phyloP scores from a whole-genome alignment of 35 echinoderm and acorn worm species.

The Eucidaris tribuloides region DNA sequence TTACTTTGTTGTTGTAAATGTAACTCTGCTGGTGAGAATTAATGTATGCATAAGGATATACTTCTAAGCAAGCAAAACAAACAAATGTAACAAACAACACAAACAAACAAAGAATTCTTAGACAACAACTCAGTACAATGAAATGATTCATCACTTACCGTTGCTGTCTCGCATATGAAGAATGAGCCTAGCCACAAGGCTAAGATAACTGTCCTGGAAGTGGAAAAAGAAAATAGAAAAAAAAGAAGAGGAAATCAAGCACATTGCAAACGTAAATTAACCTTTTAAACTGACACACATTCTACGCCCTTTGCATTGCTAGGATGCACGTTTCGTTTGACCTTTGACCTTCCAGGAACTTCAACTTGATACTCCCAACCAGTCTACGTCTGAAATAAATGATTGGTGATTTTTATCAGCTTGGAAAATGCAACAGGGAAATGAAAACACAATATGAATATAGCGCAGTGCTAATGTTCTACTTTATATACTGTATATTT shows the following conservation, averaged over 20 bases:
- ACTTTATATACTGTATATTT: too few relatives aligned
- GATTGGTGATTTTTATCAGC: not conserved
- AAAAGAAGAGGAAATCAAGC: not conserved
- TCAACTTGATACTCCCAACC: not conserved
- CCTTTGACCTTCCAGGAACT: not conserved
- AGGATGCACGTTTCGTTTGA: not conserved
- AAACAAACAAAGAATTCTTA: not conserved
- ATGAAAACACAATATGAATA: too few relatives aligned
- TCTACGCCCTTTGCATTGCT: not conserved
- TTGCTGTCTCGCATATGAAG: slow-evolving; percentile 44
- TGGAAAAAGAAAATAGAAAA: not conserved
- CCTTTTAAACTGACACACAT: not conserved
- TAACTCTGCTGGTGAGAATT: too few relatives aligned
- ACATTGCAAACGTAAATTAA: not conserved
- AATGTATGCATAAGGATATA: too few relatives aligned
- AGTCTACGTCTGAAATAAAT: not conserved
- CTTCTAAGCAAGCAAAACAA: too few relatives aligned
- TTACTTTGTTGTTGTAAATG: too few relatives aligned
- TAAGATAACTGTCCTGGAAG: slow-evolving; percentile 31
- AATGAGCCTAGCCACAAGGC: slow-evolving; percentile 32
- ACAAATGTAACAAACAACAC: not conserved
- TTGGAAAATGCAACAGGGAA: not conserved
- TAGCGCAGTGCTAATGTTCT: too few relatives aligned
- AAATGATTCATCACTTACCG: not conserved
- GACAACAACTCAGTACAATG: not conserved